Conservation (phyloP, 2,888 invertebrate species). For the Fragum sueziense region DNA sequence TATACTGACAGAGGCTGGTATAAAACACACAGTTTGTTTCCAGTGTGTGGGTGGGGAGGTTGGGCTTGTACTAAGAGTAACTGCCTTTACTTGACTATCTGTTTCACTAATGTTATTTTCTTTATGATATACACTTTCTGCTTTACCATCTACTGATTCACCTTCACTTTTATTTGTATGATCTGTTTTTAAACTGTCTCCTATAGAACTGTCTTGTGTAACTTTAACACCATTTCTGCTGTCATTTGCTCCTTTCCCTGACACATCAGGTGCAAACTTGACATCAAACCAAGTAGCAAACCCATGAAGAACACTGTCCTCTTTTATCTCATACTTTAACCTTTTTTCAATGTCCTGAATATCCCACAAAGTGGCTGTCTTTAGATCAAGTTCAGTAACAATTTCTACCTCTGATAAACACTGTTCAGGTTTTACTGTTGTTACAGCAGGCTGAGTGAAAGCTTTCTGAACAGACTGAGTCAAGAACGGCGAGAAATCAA, state of each 20-base stretch:
- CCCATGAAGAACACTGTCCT: constrained; percentile 75
- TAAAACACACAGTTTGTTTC: constrained; percentile 96
- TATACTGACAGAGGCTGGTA: constrained; percentile 89
- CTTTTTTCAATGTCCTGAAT: constrained; percentile 64
- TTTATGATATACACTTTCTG: no score
- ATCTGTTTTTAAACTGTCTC: background rate
- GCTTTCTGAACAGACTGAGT: constrained; percentile 62
- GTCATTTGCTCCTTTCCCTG: background rate
- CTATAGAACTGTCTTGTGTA: background rate
- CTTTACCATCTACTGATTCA: background rate
- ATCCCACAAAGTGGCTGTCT: constrained; percentile 71
- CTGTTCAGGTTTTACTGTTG: constrained; percentile 65
- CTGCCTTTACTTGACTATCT: constrained; percentile 73
- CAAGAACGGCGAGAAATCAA: constrained; percentile 78
- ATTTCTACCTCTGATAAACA: constrained; percentile 70
- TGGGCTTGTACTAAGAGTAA: constrained; percentile 92
- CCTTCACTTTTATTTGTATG: background rate
- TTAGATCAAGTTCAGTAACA: constrained; percentile 73
- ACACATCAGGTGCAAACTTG: constrained; percentile 63
- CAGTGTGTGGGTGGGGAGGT: constrained; percentile 91
- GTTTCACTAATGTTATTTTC: constrained; percentile 8
- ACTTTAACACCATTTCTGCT: background rate
- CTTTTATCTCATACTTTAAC: constrained; percentile 69
- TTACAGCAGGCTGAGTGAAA: constrained; percentile 71
- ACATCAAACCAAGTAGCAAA: constrained; percentile 81